Percentiles rank a stretch among this genome's conserved stretches.
Evolutionary conservation across 2,113 vertebrate genomes (phyloP).

Genomic region (Scolopax mira): DNA sequence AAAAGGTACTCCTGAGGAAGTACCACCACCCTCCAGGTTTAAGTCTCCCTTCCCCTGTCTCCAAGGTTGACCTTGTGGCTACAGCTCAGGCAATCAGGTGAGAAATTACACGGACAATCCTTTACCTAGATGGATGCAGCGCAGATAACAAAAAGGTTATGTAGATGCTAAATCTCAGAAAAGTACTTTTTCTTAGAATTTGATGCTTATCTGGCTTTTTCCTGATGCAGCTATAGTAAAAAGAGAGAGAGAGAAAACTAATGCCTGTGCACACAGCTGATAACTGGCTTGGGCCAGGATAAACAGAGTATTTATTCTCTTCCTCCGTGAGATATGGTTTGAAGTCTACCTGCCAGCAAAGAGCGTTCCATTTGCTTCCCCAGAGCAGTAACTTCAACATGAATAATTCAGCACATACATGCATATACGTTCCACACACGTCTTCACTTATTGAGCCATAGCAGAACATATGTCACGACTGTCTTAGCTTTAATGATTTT

Average conservation of each 20-base stretch:
- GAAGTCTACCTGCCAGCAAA: not conserved
- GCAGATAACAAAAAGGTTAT: not conserved
- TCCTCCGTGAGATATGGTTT: not conserved
- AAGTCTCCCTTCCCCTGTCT: not conserved
- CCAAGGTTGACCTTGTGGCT: not conserved
- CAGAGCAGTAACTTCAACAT: not conserved
- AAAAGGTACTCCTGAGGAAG: not conserved
- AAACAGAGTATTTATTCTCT: not conserved
- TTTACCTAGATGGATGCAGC: not conserved
- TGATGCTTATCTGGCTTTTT: not conserved
- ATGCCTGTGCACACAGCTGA: not conserved
- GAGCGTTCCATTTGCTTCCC: not conserved
- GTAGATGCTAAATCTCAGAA: not conserved
- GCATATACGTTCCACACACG: not conserved
- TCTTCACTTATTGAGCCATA: slow-evolving; percentile 46
- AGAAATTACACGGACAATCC: not conserved
- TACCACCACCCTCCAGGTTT: not conserved
- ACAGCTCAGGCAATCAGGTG: not conserved
- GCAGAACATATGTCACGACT: slow-evolving; percentile 46
- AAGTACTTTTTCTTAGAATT: not conserved
- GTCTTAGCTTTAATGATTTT: slow-evolving; percentile 52
- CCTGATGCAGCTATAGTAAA: not conserved
- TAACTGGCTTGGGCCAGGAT: not conserved
- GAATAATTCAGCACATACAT: slow-evolving; percentile 33
- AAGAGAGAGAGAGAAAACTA: not conserved